Evolutionary conservation across 2,113 vertebrate genomes (phyloP), one percentile per base, ranked within the genome.

Genomic region (Galemys pyrenaicus): DNA sequence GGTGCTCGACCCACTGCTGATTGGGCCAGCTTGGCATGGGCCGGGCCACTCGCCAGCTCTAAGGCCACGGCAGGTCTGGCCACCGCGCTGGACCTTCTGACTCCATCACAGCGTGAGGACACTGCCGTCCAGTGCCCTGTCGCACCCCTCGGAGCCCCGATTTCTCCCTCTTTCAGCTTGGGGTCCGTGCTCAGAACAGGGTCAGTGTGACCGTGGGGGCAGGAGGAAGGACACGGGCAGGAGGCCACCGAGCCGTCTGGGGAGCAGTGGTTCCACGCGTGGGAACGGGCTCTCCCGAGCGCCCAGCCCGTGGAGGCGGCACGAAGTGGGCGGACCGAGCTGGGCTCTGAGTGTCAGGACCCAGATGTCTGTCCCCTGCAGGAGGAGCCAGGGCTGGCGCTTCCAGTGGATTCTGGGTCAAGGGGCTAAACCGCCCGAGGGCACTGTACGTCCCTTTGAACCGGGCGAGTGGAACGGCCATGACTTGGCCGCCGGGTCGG

Each of bases 361-460:
- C 65, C 87, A 94, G 95, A 96, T 96, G 96, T 98, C 97, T 98
- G 77, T 81, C 75, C 62, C 94, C 96, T 95, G 85, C 96, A 22
- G 65, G 67, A 79, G 65, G 86, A 13, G 7, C 78, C 87, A 32
- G 62, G 22, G 60, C 46, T 41, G 51, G n/a, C 85, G 71, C 44
- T 37, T 60, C 54, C 80, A 90, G 17, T 89, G 10, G 39, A 62
- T 79, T 91, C 39, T 64, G 81, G 37, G 26, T 13, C 37, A 64
- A n/a, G 62, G 74, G 37, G 30, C 58, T 90, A 17, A 87, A 46
- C 39, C 68, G 35, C 51, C 35, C 19, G 83, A 65, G n/a, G 49
- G n/a, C 32, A 44, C n/a, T 41, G 11, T 64, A 70, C 56, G 44
- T 77, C 20, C 44, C 24, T 37, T 22, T 11, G n/a, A 89, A 41